These are phyloP conservation scores for Lasiommata megera DNA, from an alignment of 2,888 invertebrate species.

Conservation along the genomic window DNA sequence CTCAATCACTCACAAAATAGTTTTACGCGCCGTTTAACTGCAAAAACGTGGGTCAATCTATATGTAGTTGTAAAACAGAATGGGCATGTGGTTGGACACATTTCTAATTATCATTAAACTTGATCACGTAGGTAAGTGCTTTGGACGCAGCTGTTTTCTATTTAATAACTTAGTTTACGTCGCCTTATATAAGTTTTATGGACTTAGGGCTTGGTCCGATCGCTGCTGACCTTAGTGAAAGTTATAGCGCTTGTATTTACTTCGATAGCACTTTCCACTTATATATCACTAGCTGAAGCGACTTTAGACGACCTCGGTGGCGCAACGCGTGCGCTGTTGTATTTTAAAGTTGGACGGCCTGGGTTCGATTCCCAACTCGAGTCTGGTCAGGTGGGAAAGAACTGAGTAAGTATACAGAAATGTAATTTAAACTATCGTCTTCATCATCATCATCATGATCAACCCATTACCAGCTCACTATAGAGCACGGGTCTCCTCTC, in stretches of 20 bases:
- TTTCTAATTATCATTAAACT: slow-evolving; percentile 41
- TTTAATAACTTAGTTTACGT: slow-evolving; percentile 39
- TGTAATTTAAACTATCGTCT: too few relatives aligned
- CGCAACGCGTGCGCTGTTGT: too few relatives aligned
- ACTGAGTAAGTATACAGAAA: too few relatives aligned
- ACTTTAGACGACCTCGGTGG: too few relatives aligned
- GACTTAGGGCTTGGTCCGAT: slow-evolving; percentile 24
- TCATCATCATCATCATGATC: too few relatives aligned
- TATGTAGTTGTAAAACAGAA: slow-evolving; percentile 27
- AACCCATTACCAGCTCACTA: too few relatives aligned
- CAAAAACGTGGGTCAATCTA: slow-evolving; percentile 33
- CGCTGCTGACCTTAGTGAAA: slow-evolving; percentile 27
- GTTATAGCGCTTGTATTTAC: slow-evolving; percentile 12
- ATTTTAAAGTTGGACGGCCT: too few relatives aligned
- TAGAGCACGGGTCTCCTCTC: too few relatives aligned
- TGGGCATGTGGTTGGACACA: slow-evolving; percentile 21
- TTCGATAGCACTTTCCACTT: background rate
- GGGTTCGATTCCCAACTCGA: too few relatives aligned
- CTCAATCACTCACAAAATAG: slow-evolving; percentile 36
- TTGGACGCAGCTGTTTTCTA: slow-evolving; percentile 36
- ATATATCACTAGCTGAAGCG: background rate
- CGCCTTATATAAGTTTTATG: slow-evolving; percentile 31
- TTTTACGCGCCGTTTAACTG: slow-evolving; percentile 35
- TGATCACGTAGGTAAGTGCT: slow-evolving; percentile 36
- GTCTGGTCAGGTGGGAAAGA: too few relatives aligned